Evolutionary conservation across 2,888 invertebrate genomes (phyloP).

Genomic region (Bruchidius siliquastri): DNA sequence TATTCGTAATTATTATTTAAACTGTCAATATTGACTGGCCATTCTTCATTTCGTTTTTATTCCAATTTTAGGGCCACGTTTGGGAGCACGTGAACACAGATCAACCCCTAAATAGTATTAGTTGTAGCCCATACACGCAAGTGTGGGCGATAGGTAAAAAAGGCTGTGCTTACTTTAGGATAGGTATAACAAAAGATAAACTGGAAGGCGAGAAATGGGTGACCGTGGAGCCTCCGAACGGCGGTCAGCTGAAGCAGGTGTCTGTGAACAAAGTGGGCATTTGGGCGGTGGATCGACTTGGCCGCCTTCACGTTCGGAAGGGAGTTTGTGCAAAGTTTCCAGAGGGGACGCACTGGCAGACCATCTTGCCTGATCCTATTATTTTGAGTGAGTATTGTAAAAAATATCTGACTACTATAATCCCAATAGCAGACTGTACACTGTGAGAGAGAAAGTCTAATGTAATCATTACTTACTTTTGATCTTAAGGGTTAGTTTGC

Average conservation of each 20-base stretch:
- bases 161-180: constrained; percentile 78
- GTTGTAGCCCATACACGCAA: constrained; percentile 61
- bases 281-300: constrained; percentile 75
- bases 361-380: constrained; percentile 56
- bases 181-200: constrained; percentile 66
- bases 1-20: too few species aligned
- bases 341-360: constrained; percentile 83
- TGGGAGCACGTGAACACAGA: constrained; percentile 82
- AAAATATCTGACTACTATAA: too few species aligned
- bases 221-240: constrained; percentile 67
- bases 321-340: constrained; percentile 72
- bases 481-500: too few species aligned
- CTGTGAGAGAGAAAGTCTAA: too few species aligned
- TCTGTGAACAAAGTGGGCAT: constrained; percentile 69
- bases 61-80: constrained; percentile 55
- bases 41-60: too few species aligned
- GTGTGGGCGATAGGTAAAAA: constrained; percentile 86
- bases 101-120: constrained; percentile 71
- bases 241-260: constrained; percentile 66
- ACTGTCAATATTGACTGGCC: too few species aligned
- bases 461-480: too few species aligned
- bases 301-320: constrained; percentile 70
- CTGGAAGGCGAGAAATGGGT: constrained; percentile 70
- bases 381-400: constrained; percentile 46
- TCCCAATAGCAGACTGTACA: too few species aligned